A percentile compares a stretch with the other conserved stretches of the same genome.
phyloP scores from a whole-genome alignment of 2,113 vertebrate species.

The Phyllostomus hastatus region DNA sequence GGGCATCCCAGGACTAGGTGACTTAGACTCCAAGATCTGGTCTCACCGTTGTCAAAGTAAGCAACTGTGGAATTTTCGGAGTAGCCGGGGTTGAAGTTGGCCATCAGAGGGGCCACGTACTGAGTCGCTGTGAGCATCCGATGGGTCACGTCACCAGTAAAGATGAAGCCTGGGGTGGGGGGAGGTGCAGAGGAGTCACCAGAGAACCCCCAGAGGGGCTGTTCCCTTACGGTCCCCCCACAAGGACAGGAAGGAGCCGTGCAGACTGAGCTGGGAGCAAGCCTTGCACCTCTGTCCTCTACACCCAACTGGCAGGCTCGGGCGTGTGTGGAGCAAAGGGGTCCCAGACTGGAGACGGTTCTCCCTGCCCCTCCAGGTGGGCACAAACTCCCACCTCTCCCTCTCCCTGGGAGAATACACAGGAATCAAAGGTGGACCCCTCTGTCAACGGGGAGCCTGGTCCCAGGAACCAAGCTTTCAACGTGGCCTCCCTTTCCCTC shows the following conservation, averaged over 20 bases:
- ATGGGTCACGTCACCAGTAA: conserved; percentile 92
- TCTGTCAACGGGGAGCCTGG: not conserved
- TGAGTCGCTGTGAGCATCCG: conserved; percentile 97
- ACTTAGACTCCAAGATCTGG: not conserved
- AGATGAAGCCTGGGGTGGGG: conserved; percentile 89
- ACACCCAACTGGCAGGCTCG: not conserved
- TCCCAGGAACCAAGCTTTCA: not conserved
- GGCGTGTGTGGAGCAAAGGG: not conserved
- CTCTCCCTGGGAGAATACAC: not conserved
- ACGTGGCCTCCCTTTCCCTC: not conserved
- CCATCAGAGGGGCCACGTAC: conserved; percentile 96
- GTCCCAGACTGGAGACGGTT: not conserved
- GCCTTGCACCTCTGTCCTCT: not conserved
- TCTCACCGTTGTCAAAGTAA: conserved; percentile 93
- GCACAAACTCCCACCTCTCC: not conserved
- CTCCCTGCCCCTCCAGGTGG: not conserved
- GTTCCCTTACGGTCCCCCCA: not conserved
- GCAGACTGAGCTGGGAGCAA: not conserved
- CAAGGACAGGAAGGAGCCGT: not conserved
- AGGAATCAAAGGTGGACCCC: not conserved
- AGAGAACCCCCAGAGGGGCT: not conserved
- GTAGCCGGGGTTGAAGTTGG: conserved; percentile 97
- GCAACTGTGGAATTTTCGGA: conserved; percentile 91
- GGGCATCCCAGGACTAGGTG: not conserved
- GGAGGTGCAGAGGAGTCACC: not conserved